Conservation (phyloP, 2,113 vertebrate species). For the Thermophis baileyi region DNA sequence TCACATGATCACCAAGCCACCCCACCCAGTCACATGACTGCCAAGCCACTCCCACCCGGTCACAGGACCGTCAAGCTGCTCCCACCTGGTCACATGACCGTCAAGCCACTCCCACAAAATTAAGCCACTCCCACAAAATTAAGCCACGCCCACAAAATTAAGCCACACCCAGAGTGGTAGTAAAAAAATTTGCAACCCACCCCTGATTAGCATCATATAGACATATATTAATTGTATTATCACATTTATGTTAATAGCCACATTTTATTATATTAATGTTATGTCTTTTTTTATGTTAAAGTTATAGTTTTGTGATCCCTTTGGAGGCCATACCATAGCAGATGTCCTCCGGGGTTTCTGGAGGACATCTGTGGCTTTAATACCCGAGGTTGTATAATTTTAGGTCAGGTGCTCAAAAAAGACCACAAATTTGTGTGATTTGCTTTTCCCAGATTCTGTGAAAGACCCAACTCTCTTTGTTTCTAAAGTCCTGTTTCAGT, state of each 20-base stretch:
- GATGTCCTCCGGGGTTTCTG: neutral
- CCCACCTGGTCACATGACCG: no score
- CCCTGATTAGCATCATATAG: neutral
- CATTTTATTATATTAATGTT: neutral
- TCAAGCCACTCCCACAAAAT: no score
- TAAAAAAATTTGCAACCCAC: no score
- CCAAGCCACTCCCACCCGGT: no score
- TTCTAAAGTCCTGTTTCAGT: neutral
- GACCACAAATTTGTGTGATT: neutral
- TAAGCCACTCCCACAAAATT: no score
- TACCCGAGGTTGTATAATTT: neutral
- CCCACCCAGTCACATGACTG: no score
- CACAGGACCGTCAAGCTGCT: no score
- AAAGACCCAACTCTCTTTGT: neutral
- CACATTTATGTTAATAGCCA: neutral
- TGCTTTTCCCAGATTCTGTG: no score
- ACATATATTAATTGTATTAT: neutral
- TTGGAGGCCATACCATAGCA: neutral
- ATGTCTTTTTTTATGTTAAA: neutral
- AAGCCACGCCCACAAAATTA: no score
- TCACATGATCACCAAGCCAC: no score
- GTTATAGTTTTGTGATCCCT: neutral
- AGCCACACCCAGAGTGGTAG: no score
- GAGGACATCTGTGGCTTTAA: neutral
- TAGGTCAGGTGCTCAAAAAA: neutral